A percentile compares a stretch with the other conserved stretches of the same genome.
Conservation (phyloP, 1,140 invertebrate genomes). For the Drosophila albomicans region DNA sequence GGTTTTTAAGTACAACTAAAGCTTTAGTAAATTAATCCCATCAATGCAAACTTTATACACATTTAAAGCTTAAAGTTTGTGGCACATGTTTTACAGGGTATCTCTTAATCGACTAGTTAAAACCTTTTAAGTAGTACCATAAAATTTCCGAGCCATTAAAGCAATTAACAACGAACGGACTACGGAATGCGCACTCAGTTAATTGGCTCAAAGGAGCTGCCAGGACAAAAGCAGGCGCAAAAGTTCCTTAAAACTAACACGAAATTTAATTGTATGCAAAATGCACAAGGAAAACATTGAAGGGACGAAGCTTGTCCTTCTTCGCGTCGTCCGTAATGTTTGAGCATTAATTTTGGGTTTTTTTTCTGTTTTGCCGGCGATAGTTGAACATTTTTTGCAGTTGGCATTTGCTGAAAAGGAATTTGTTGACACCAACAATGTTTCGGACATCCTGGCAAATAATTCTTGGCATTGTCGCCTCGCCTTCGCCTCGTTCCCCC, state of each 20-base stretch:
- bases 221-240: conserved; percentile 9
- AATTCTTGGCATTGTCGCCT: conserved; percentile 57
- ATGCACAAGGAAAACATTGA: conserved; percentile 14
- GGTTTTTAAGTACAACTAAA: too few species aligned
- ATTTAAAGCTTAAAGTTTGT: not conserved
- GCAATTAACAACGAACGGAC: conserved; percentile 71
- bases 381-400: conserved; percentile 54
- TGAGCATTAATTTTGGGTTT: conserved; percentile 63
- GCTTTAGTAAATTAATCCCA: too few species aligned
- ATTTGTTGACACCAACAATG: conserved; percentile 84
- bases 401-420: conserved; percentile 71
- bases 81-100: not conserved
- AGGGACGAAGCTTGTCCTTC: not conserved
- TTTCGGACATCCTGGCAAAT: conserved; percentile 84
- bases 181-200: conserved; percentile 50
- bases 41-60: too few species aligned
- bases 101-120: not conserved
- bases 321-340: conserved; percentile 51
- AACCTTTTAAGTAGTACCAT: conserved; percentile 14
- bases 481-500: not conserved
- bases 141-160: conserved; percentile 80
- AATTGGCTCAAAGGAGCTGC: conserved; percentile 59
- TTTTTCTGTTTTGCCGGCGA: conserved; percentile 35
- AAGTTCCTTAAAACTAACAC: conserved; percentile 62
- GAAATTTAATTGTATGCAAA: conserved; percentile 70